Conservation (phyloP, 1,140 invertebrate genomes). For the Chelonus insularis region DNA sequence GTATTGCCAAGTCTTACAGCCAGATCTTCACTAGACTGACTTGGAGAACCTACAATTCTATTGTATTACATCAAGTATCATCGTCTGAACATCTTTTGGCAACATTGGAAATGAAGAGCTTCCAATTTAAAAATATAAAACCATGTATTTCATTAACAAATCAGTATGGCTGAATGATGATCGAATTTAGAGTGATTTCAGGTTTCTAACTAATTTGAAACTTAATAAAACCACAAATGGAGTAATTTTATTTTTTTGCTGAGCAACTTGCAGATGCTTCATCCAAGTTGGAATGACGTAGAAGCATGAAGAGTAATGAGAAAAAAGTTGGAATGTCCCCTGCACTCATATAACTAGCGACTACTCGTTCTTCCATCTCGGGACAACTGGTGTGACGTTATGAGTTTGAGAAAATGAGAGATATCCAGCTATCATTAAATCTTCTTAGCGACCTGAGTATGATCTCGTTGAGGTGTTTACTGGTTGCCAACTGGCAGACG, state of each 20-base stretch:
- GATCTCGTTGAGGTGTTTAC: constrained; percentile 17
- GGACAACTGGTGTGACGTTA: not conserved
- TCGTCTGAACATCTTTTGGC: constrained; percentile 6
- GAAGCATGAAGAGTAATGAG: not conserved
- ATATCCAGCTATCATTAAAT: constrained; percentile 18
- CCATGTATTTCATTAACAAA: no score
- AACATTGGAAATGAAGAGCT: not conserved
- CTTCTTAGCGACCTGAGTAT: constrained; percentile 5
- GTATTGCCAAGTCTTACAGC: constrained; percentile 12
- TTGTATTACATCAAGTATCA: constrained; percentile 16
- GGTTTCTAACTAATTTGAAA: no score
- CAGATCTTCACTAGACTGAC: constrained; percentile 13
- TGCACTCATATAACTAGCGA: not conserved
- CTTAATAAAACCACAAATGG: no score
- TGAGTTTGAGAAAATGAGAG: not conserved
- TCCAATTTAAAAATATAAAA: no score
- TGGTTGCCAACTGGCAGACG: constrained; percentile 29
- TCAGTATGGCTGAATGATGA: no score
- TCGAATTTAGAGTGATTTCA: no score
- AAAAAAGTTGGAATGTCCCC: constrained; percentile 9
- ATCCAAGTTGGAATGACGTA: no score
- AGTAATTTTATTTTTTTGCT: no score
- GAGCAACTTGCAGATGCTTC: no score
- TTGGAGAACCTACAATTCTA: constrained; percentile 17
- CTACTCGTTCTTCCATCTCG: no score